Percentiles rank a stretch among this genome's conserved stretches.
phyloP scores from a whole-genome alignment of 2,888 invertebrate species.

The Parascotia fuliginaria region DNA sequence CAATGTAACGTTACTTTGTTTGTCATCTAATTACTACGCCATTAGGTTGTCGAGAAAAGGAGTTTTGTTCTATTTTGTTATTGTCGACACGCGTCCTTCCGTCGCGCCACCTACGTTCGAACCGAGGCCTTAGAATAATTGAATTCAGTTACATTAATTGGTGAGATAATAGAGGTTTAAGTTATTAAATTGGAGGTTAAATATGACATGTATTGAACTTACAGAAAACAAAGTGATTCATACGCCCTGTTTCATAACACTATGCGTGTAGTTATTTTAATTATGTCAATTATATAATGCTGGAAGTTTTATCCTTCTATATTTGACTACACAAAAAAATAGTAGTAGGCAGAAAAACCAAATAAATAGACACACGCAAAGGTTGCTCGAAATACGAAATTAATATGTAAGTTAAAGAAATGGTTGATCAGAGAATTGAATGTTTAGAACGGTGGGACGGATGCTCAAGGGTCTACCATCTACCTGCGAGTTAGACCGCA shows the following conservation, averaged over 20 bases:
- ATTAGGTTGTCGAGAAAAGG: conserved; percentile 56
- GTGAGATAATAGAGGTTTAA: conserved; percentile 8
- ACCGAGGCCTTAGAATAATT: conserved; percentile 35
- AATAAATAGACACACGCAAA: conserved; percentile 12
- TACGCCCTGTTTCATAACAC: neutral
- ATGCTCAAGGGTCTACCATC: conserved; percentile 46
- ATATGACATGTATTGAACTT: neutral
- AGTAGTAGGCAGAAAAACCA: neutral
- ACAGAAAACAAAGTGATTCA: neutral
- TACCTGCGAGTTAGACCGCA: conserved; percentile 60
- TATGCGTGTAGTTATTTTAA: neutral
- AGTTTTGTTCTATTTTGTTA: conserved; percentile 47
- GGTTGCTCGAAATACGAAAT: conserved; percentile 14
- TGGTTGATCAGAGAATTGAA: conserved; percentile 55
- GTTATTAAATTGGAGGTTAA: neutral
- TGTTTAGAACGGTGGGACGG: conserved; percentile 43
- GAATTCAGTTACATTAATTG: conserved; percentile 28
- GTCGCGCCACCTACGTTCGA: conserved; percentile 33
- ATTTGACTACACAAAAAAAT: neutral
- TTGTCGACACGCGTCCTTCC: conserved; percentile 61
- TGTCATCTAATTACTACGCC: conserved; percentile 63
- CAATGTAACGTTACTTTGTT: conserved; percentile 65
- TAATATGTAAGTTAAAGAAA: conserved; percentile 53
- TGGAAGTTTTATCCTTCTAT: neutral
- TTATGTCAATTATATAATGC: neutral